Conservation (phyloP, 2,113 vertebrate species). For the Rhea americana region DNA sequence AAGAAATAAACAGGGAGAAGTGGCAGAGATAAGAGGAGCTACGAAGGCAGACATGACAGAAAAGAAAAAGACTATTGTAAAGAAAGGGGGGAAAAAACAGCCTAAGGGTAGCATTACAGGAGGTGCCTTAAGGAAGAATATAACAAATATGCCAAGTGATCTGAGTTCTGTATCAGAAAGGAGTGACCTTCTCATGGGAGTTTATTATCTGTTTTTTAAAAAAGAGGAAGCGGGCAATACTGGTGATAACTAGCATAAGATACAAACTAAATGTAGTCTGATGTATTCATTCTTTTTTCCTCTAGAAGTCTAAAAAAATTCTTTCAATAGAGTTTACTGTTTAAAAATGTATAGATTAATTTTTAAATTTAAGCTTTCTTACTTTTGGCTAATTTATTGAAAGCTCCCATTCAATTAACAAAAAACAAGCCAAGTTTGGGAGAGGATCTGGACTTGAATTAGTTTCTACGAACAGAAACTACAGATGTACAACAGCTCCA, state of each 20-base stretch:
- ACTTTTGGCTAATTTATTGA: not conserved
- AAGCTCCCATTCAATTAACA: slow-evolving; percentile 34
- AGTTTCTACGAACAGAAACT: slow-evolving; percentile 21
- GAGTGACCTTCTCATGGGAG: not conserved
- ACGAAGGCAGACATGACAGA: not conserved
- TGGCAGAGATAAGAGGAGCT: not conserved
- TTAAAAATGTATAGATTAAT: not conserved
- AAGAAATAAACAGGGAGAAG: not conserved
- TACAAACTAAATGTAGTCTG: not conserved
- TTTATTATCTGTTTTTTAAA: not conserved
- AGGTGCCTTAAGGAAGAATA: not conserved
- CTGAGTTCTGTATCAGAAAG: not conserved
- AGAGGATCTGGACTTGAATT: slow-evolving; percentile 29
- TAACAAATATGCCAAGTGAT: not conserved
- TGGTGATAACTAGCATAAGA: not conserved
- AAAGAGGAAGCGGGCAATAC: not conserved
- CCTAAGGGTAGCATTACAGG: not conserved
- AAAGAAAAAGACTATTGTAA: not conserved
- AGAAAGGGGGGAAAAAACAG: not conserved
- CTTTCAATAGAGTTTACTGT: not conserved
- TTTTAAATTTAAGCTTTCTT: not conserved
- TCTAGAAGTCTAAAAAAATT: not conserved
- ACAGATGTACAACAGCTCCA: slow-evolving; percentile 34
- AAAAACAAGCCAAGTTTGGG: slow-evolving; percentile 28
- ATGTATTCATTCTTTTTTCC: not conserved